Base-by-base conservation (phyloP, 1,140 invertebrate species). In the Bombus superbus region DNA sequence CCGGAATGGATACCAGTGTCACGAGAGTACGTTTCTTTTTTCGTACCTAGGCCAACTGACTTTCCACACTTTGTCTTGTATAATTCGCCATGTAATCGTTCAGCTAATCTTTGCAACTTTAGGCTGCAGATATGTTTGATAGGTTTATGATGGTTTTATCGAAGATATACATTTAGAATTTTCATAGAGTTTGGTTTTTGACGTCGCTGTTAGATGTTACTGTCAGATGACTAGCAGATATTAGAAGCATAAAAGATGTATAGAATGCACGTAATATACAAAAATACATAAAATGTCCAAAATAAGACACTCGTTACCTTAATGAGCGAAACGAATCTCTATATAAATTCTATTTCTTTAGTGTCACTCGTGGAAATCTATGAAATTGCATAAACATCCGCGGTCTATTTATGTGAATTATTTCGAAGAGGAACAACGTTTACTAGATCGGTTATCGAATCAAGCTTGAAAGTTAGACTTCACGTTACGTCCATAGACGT, bases 1-100 rank as follows among this genome's bases (percentile, higher is more conserved):
- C 92, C 92, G 93, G 91, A 93, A 93, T 92, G 92, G 90, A 94
- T 94, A 94, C 89, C 85, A 83, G 78, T 86, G 92, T 93, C 93
- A 94, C 92, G 93, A 92, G 83, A 81, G 81, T 88, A 85, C 85
- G 83, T 90, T 92, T 91, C 86, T 90, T 32, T 66, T 81, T 81
- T 76, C 76, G 79, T 88, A 86, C 86, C 74, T 86, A 82, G 81
- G 44, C 74, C 84, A 71, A 83, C 88, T 87, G 77, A 83, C 88
- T 87, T 91, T 88, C 87, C 88, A 88, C 83, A 66, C 84, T 83
- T 81, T 44, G 18, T 8, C 32, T 38, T 18, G 35, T 13, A 35
- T 32, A 15, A 72, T 44, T 69, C 15, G 47, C 35, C 9, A 25
- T 35, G 32, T n/a, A 75, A 75, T 25, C 47, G 25, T 28, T 9